Conservation (phyloP, 2,113 vertebrate species). For the Oryzias woworae region DNA sequence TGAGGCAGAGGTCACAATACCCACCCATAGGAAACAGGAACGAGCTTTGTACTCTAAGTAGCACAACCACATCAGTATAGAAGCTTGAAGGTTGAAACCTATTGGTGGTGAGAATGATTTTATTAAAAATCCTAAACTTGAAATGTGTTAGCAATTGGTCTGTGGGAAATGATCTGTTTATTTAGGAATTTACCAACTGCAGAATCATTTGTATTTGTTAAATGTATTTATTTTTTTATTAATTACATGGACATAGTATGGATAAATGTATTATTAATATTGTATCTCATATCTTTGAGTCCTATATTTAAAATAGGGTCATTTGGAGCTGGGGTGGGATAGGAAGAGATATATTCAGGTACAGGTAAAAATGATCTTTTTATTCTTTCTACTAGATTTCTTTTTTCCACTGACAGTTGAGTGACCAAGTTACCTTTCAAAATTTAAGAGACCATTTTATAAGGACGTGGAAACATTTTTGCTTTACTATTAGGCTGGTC, state of each 20-base stretch:
- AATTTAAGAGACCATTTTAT: slow-evolving; percentile 68
- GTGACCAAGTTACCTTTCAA: slow-evolving; percentile 74
- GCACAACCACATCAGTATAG: slow-evolving; percentile 44
- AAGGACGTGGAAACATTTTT: slow-evolving; percentile 41
- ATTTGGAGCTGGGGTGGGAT: slow-evolving; percentile 19
- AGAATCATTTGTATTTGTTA: slow-evolving; percentile 75
- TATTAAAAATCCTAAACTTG: slow-evolving; percentile 62
- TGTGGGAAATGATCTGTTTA: slow-evolving; percentile 49
- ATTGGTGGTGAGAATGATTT: slow-evolving; percentile 51
- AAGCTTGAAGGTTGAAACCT: slow-evolving; percentile 49
- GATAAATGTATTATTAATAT: slow-evolving; percentile 62
- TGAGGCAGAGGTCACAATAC: slow-evolving; percentile 31
- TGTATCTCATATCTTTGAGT: slow-evolving; percentile 62
- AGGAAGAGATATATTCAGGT: slow-evolving; percentile 42
- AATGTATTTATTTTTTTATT: slow-evolving; percentile 82
- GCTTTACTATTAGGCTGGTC: slow-evolving; percentile 73
- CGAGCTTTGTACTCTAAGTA: slow-evolving; percentile 16
- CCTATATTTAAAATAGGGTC: slow-evolving; percentile 56
- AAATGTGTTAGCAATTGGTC: slow-evolving; percentile 46
- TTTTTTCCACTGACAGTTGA: slow-evolving; percentile 52
- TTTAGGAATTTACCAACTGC: slow-evolving; percentile 56
- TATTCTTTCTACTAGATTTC: slow-evolving; percentile 38
- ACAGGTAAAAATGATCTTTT: slow-evolving; percentile 43
- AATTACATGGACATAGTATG: slow-evolving; percentile 68
- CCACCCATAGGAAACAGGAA: slow-evolving; percentile 36